Conservation (phyloP, 2,113 vertebrate species). For the Colaptes auratus region DNA sequence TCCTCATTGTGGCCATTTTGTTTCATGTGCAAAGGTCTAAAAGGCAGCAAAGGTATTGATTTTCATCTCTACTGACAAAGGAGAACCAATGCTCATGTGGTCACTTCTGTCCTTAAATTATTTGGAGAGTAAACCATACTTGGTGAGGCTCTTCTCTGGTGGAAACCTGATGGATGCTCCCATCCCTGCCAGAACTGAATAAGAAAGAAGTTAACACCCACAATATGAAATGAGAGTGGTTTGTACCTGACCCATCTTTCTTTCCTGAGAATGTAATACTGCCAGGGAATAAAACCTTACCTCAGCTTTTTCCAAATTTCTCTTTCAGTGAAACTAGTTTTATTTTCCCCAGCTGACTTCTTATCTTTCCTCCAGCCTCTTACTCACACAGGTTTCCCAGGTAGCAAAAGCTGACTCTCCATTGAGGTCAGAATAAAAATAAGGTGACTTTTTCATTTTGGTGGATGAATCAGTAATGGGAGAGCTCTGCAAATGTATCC, state of each 20-base stretch:
- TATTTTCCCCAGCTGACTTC: not conserved
- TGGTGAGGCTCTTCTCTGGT: not conserved
- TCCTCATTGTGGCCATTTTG: no score
- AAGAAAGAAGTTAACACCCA: not conserved
- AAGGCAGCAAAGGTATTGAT: not conserved
- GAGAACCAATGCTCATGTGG: not conserved
- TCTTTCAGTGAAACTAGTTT: not conserved
- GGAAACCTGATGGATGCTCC: not conserved
- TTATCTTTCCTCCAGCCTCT: not conserved
- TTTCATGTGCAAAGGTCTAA: not conserved
- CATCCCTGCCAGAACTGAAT: not conserved
- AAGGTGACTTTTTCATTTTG: not conserved
- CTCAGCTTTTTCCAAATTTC: not conserved
- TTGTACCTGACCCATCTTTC: not conserved
- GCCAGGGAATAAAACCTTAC: not conserved
- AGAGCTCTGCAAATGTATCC: not conserved
- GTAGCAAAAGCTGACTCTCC: not conserved
- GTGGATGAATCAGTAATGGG: not conserved
- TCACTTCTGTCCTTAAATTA: not conserved
- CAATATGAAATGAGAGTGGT: rapidly evolving
- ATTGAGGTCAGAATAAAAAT: not conserved
- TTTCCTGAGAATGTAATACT: not conserved
- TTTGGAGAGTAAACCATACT: not conserved
- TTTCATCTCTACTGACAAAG: not conserved
- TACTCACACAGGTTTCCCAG: not conserved